A percentile compares a stretch with the other conserved stretches of the same genome.
These are phyloP conservation scores for Lophius piscatorius DNA, from an alignment of 2,113 vertebrate genomes.

Conservation along the genomic window DNA sequence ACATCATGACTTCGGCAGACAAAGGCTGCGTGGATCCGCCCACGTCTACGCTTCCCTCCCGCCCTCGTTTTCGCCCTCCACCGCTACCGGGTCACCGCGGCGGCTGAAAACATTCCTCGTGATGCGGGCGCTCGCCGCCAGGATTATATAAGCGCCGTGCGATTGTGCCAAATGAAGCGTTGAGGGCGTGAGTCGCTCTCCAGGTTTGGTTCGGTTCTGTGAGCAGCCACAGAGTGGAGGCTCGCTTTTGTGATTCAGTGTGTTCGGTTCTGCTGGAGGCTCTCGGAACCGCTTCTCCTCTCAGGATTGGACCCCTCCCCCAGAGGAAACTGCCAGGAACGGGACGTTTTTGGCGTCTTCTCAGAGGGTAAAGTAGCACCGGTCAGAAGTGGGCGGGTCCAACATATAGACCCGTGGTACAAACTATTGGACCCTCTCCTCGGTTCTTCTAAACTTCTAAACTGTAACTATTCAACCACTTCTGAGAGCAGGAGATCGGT, in stretches of 20 bases:
- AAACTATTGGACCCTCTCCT: too few relatives aligned
- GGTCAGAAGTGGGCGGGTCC: too few relatives aligned
- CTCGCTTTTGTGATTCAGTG: slow-evolving; percentile 54
- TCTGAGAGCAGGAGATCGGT: too few relatives aligned
- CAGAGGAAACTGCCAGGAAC: too few relatives aligned
- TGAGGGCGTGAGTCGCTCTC: slow-evolving; percentile 54
- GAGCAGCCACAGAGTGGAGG: slow-evolving; percentile 50
- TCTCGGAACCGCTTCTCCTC: too few relatives aligned
- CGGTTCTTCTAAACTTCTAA: too few relatives aligned
- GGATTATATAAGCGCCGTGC: slow-evolving; percentile 59
- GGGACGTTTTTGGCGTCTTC: too few relatives aligned
- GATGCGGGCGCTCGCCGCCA: slow-evolving; percentile 38
- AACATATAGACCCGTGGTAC: too few relatives aligned
- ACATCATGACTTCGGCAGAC: slow-evolving; percentile 47
- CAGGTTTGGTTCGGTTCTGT: slow-evolving; percentile 44
- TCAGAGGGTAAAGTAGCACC: too few relatives aligned
- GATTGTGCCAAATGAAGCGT: slow-evolving; percentile 57
- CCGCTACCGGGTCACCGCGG: slow-evolving; percentile 38
- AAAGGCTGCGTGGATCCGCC: slow-evolving; percentile 45
- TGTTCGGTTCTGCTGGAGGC: slow-evolving; percentile 42
- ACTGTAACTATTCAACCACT: too few relatives aligned
- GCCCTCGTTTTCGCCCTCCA: slow-evolving; percentile 26
- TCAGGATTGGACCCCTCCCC: too few relatives aligned
- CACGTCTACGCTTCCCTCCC: slow-evolving; percentile 37
- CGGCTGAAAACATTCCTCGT: slow-evolving; percentile 48